phyloP scores from a whole-genome alignment of 2,888 invertebrate genomes.

The Thelaira solivaga region DNA sequence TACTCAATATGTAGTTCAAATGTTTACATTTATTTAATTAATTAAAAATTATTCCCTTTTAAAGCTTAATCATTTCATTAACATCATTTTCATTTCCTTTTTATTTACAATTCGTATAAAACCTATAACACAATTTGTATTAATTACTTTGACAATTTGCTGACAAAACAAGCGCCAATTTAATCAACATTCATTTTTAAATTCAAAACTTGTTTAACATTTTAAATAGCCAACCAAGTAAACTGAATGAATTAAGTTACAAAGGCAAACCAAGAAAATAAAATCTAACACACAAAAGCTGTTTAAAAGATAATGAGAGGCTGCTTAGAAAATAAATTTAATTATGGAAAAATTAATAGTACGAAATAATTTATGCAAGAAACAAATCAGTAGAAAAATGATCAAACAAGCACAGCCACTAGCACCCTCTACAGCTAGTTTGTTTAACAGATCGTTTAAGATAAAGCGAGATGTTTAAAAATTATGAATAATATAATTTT shows the following conservation, averaged over 20 bases:
- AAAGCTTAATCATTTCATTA: background rate
- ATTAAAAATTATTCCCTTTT: background rate
- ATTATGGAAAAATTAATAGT: constrained; percentile 45
- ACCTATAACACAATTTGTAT: constrained; percentile 36
- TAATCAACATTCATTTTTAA: constrained; percentile 44
- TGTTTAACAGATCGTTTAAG: constrained; percentile 27
- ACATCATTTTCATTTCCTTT: constrained; percentile 41
- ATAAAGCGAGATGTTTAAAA: constrained; percentile 19
- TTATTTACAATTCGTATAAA: constrained; percentile 24
- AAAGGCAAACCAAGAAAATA: background rate
- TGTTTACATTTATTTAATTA: background rate
- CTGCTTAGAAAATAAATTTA: constrained; percentile 46
- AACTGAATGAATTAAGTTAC: constrained; percentile 26
- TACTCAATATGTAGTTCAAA: too few species aligned
- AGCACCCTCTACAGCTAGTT: constrained; percentile 49
- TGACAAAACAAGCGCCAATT: constrained; percentile 61
- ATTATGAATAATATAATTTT: constrained; percentile 53
- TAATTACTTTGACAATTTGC: constrained; percentile 59
- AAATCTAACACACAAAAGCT: background rate
- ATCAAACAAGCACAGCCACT: background rate
- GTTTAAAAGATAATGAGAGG: constrained; percentile 23
- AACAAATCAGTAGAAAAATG: background rate
- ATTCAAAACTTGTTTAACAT: constrained; percentile 58
- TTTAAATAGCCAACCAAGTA: constrained; percentile 40
- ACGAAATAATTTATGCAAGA: constrained; percentile 44